Evolutionary conservation across 2,113 vertebrate species (phyloP), one percentile per base, ranked within the genome.

Genomic region (Lethenteron camtschaticum): DNA sequence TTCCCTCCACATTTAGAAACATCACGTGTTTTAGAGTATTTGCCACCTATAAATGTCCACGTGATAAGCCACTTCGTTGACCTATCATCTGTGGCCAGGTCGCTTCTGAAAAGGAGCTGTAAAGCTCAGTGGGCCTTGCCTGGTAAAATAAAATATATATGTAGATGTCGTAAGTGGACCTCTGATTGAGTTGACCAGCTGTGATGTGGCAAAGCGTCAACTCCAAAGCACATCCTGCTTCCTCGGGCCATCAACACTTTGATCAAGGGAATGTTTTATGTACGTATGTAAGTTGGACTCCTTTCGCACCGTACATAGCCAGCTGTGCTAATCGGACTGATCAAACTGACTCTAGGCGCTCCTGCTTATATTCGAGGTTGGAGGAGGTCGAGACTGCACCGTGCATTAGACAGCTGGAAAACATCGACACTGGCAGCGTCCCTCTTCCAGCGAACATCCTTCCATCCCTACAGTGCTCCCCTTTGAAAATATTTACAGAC

Each of bases 161-260:
- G 41, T 41, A 41, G 41, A 66, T 66, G 10, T 66, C 8, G 10
- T 9, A 66, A 66, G 63, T n/a, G 24, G 63, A 24, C 63, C 10
- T 66, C 63, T 66, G 63, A 66, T 16, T 66, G 63, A 66, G 63
- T 24, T 66, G 63, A 66, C 63, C 63, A 66, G 10, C 10, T 24
- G 9, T 10, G n/a, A 66, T 8, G 63, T 7, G 3, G 13, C 59
- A 63, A 63, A 63, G 59, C 16, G 59, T 63, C 16, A 63, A 63
- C 8, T 63, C 59, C 3, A 4, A 63, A 63, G 59, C 59, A 63
- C 59, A 63, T 63, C 8, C 59, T 13, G 20, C 59, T 63, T 63
- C 59, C 7, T 18, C 13, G 59, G 59, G 59, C 4, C 16, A 63
- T 63, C 59, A 18, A 63, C 13, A 63, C 59, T 63, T 18, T 63